These are phyloP conservation scores for Lordiphosa andalusiaca DNA, from an alignment of 2,888 invertebrate species.

Conservation along the genomic window DNA sequence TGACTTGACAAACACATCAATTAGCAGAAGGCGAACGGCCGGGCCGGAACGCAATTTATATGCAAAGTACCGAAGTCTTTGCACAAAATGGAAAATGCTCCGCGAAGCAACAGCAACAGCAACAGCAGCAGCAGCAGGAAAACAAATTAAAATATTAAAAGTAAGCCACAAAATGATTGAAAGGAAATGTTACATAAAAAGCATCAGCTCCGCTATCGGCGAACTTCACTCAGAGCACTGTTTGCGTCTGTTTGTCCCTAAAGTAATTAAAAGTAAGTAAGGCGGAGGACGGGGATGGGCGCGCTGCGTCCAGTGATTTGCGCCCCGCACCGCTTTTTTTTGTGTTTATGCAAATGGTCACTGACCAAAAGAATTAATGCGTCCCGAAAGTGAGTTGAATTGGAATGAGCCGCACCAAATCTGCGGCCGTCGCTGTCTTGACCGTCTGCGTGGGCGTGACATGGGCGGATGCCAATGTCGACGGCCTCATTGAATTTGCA, in stretches of 20 bases:
- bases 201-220: constrained; percentile 41
- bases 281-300: constrained; percentile 25
- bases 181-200: constrained; percentile 61
- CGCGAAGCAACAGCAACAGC: constrained; percentile 20
- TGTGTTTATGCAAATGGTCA: constrained; percentile 56
- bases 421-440: constrained; percentile 11
- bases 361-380: constrained; percentile 66
- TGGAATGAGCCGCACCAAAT: constrained; percentile 47
- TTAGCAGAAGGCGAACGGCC: constrained; percentile 51
- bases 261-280: constrained; percentile 76
- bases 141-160: constrained; percentile 77
- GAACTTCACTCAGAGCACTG: constrained; percentile 24
- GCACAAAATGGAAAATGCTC: constrained; percentile 37
- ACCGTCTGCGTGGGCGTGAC: constrained; percentile 12
- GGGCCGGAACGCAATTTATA: constrained; percentile 56
- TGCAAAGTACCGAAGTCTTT: constrained; percentile 57
- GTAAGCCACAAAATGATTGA: constrained; percentile 74
- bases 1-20: constrained; percentile 77
- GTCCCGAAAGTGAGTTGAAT: constrained; percentile 49
- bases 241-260: constrained; percentile 56
- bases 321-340: constrained; percentile 30
- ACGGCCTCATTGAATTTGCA: constrained; percentile 47
- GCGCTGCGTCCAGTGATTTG: constrained; percentile 39
- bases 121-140: constrained; percentile 25
- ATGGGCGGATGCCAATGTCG: constrained; percentile 16